Percentiles rank a stretch among this genome's conserved stretches.
Evolutionary conservation across 2,888 invertebrate genomes (phyloP).

Genomic region (Schrankia costaestrigalis): DNA sequence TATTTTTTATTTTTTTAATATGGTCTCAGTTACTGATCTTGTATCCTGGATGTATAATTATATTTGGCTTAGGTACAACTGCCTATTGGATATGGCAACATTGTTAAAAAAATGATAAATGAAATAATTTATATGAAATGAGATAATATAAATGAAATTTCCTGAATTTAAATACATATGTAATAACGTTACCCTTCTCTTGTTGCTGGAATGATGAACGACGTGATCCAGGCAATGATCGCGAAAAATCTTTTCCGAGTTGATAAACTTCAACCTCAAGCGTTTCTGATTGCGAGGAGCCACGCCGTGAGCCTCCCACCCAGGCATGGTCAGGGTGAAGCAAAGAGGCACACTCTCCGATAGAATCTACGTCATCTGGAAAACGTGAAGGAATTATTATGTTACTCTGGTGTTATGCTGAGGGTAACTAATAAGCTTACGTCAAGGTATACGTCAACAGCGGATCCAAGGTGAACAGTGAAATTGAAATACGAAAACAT

Average conservation of each 20-base stretch:
- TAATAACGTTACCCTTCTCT: conserved; percentile 74
- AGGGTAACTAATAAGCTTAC: conserved; percentile 15
- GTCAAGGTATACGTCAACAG: conserved; percentile 35
- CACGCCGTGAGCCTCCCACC: conserved; percentile 87
- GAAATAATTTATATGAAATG: too few species aligned
- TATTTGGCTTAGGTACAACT: too few species aligned
- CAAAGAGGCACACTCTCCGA: conserved; percentile 87
- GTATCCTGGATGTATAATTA: too few species aligned
- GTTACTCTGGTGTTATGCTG: conserved; percentile 4
- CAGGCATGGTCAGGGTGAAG: conserved; percentile 94
- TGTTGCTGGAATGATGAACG: conserved; percentile 91
- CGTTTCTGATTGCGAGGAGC: conserved; percentile 94
- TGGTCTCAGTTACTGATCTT: too few species aligned
- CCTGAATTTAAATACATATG: too few species aligned
- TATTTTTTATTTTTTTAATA: too few species aligned
- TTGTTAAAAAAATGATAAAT: too few species aligned
- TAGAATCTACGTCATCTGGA: conserved; percentile 86
- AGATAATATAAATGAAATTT: too few species aligned
- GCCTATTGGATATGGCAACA: too few species aligned
- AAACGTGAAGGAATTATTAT: conserved; percentile 13
- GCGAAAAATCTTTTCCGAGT: conserved; percentile 91
- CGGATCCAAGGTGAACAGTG: conserved; percentile 24
- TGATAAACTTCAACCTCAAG: conserved; percentile 92
- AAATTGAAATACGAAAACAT: conserved; percentile 11
- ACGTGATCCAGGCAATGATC: conserved; percentile 91